phyloP scores from a whole-genome alignment of 1,140 invertebrate genomes.

The Eriosoma lanigerum region DNA sequence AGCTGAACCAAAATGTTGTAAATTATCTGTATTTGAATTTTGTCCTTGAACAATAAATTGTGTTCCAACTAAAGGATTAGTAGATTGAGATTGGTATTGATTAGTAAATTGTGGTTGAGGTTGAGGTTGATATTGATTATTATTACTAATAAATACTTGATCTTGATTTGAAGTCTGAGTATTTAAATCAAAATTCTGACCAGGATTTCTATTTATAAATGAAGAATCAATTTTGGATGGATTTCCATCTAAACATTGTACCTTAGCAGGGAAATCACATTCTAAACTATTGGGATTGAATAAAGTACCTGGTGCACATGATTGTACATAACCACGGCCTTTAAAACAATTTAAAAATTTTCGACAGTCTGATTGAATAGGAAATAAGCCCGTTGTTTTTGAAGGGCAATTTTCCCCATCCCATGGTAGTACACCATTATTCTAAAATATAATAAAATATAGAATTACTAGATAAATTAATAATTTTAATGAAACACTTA shows the following conservation, averaged over 20 bases:
- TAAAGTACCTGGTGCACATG: conserved; percentile 67
- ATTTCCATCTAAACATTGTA: conserved; percentile 60
- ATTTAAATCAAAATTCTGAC: conserved; percentile 34
- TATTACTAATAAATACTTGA: background rate
- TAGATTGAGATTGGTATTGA: background rate
- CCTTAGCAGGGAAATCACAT: conserved; percentile 69
- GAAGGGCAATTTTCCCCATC: conserved; percentile 60
- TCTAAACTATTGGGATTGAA: conserved; percentile 66
- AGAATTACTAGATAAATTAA: background rate
- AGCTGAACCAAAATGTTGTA: background rate
- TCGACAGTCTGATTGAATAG: conserved; percentile 67
- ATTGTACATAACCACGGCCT: conserved; percentile 63
- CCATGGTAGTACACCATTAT: background rate
- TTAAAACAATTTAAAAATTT: conserved; percentile 71
- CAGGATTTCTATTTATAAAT: conserved; percentile 37
- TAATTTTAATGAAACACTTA: background rate
- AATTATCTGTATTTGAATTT: background rate
- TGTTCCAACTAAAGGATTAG: conserved; percentile 17
- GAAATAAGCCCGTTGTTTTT: conserved; percentile 63
- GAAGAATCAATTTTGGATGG: conserved; percentile 34
- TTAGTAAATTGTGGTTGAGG: background rate
- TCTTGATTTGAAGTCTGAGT: conserved; percentile 18
- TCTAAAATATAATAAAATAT: conserved; percentile 36
- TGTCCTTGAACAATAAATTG: background rate
- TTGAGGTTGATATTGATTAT: background rate